A percentile compares a stretch with the other conserved stretches of the same genome.
These are phyloP conservation scores for Pristionchus japonicus DNA, from an alignment of 2,888 invertebrate species.

Conservation along the genomic window DNA sequence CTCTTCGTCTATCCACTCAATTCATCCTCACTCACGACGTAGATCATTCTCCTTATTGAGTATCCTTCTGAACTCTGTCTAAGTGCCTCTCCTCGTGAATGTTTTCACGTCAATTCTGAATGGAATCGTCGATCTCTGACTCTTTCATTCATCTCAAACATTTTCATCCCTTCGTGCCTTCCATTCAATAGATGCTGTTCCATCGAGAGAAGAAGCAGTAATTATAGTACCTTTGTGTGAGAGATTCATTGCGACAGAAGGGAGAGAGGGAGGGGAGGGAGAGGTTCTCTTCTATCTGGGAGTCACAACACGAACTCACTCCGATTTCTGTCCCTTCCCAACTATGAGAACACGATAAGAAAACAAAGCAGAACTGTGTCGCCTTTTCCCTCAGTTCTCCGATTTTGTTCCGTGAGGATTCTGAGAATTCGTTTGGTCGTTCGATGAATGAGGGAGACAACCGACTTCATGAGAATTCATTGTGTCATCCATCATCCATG, in stretches of 20 bases:
- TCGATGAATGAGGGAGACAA: not conserved
- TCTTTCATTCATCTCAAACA: conserved; percentile 18
- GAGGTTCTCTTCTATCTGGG: not conserved
- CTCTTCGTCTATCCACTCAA: not conserved
- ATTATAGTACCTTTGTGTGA: conserved; percentile 3
- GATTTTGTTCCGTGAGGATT: not conserved
- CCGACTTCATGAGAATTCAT: no score
- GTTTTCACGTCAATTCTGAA: conserved; percentile 3
- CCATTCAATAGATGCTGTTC: not conserved
- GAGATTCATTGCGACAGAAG: not conserved
- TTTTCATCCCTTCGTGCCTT: not conserved
- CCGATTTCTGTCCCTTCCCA: not conserved
- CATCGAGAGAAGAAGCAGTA: not conserved
- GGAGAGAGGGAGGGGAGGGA: not conserved
- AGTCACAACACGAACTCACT: conserved; percentile 1
- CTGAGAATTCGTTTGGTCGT: not conserved
- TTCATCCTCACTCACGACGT: not conserved
- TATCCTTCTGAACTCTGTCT: not conserved
- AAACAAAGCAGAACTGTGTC: not conserved
- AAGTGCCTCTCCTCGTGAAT: not conserved
- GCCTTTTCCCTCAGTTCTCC: not conserved
- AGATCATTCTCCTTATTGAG: not conserved
- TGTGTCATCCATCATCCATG: no score
- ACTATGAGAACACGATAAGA: not conserved
- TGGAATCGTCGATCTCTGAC: conserved; percentile 6